A percentile compares a stretch with the other conserved stretches of the same genome.
phyloP scores from a whole-genome alignment of 2,113 vertebrate genomes.

The Onychostoma macrolepis region DNA sequence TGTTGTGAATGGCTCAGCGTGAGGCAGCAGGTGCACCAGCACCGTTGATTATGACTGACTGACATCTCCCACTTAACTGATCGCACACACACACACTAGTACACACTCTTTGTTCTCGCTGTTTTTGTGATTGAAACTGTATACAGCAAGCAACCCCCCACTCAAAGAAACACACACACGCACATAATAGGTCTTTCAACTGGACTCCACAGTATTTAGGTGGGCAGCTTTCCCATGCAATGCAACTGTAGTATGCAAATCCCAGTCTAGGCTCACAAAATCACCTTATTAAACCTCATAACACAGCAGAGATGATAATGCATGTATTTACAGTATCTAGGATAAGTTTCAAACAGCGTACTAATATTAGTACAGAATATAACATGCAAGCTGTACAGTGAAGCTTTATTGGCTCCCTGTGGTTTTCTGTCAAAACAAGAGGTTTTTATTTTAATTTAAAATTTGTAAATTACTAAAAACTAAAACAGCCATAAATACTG shows the following conservation, averaged over 20 bases:
- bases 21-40: conserved; percentile 27
- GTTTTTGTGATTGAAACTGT: neutral
- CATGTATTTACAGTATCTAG: neutral
- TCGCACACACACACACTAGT: neutral
- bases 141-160: neutral
- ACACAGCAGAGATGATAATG: neutral
- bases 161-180: neutral
- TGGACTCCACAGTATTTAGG: neutral
- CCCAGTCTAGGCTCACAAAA: neutral
- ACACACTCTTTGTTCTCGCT: neutral
- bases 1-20: conserved; percentile 19
- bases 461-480: no score
- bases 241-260: neutral
- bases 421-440: no score
- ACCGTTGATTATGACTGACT: neutral
- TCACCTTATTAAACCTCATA: neutral
- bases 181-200: neutral
- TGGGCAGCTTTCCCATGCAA: neutral
- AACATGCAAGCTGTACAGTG: neutral
- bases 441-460: no score
- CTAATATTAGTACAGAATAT: neutral
- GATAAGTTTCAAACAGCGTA: neutral
- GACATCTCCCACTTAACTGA: conserved; percentile 9
- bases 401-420: no score
- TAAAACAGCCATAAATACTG: no score